phyloP scores from a whole-genome alignment of 2,113 vertebrate genomes.

The Electrona antarctica region DNA sequence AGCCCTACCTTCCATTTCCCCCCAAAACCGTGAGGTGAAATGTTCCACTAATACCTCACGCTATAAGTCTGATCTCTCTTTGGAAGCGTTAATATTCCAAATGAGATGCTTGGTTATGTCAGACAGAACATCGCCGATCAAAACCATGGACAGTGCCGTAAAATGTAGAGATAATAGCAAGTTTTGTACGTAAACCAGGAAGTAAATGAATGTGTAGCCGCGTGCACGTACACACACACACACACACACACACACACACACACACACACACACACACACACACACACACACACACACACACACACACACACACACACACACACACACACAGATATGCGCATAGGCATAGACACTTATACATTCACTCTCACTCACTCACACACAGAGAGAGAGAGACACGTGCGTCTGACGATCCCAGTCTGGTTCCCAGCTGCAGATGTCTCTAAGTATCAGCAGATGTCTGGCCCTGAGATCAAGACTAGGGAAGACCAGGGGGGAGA shows the following conservation, averaged over 20 bases:
- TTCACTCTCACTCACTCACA: not conserved
- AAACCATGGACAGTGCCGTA: no score
- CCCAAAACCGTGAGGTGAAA: no score
- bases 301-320: slow-evolving; percentile 2
- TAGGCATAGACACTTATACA: not conserved
- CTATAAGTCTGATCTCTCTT: no score
- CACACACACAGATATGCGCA: not conserved
- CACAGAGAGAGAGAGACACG: slow-evolving; percentile 20
- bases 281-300: slow-evolving; percentile 1
- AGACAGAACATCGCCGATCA: no score
- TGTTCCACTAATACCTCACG: no score
- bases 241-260: not conserved
- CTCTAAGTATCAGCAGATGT: slow-evolving; percentile 80
- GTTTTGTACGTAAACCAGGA: no score
- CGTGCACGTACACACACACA: not conserved
- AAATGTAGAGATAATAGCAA: no score
- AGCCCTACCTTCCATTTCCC: no score
- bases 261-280: not conserved
- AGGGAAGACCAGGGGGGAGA: slow-evolving; percentile 69
- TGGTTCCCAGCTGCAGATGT: slow-evolving; percentile 74
- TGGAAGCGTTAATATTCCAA: no score
- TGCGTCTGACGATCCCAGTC: slow-evolving; percentile 13
- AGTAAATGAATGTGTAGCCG: no score
- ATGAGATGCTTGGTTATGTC: no score
- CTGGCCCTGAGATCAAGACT: slow-evolving; percentile 79